Evolutionary conservation across 2,113 vertebrate species (phyloP).

Genomic region (Ophthalmolycus amberensis): DNA sequence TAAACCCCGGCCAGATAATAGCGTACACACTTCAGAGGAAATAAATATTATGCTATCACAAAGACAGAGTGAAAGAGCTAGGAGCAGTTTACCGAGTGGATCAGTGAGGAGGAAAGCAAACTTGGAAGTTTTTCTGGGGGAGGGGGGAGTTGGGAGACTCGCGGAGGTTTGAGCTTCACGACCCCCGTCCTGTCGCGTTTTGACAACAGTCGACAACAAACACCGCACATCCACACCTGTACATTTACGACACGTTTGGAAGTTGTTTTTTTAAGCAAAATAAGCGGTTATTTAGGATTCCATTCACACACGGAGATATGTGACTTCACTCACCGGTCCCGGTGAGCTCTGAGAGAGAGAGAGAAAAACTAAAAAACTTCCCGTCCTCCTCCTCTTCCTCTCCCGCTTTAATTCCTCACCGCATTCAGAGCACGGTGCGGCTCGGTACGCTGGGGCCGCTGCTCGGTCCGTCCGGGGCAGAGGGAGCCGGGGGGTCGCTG

Average conservation of each 20-base stretch:
- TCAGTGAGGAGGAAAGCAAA: neutral
- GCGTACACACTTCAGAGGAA: neutral
- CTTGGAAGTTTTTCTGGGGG: neutral
- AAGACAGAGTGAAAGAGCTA: neutral
- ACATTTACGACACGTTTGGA: neutral
- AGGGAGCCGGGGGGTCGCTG: neutral
- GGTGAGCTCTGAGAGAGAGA: constrained; percentile 39
- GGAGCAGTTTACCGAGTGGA: neutral
- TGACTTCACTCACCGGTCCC: constrained; percentile 71
- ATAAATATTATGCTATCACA: constrained; percentile 15
- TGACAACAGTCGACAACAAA: neutral
- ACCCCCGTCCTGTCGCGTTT: neutral
- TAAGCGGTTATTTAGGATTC: no score
- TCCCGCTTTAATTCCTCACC: constrained; percentile 48
- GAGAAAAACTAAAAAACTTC: constrained; percentile 62
- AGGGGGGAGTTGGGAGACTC: neutral
- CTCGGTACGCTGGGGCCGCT: constrained; percentile 15
- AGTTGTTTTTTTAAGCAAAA: neutral
- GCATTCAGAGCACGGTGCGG: constrained; percentile 48
- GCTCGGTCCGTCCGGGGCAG: neutral
- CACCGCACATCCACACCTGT: neutral
- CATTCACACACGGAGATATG: neutral
- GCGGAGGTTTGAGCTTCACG: no score
- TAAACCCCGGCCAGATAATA: neutral
- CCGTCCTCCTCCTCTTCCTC: constrained; percentile 62